These are phyloP conservation scores for Caenorhabditis briggsae DNA, from an alignment of 1,140 invertebrate genomes.

Conservation along the genomic window DNA sequence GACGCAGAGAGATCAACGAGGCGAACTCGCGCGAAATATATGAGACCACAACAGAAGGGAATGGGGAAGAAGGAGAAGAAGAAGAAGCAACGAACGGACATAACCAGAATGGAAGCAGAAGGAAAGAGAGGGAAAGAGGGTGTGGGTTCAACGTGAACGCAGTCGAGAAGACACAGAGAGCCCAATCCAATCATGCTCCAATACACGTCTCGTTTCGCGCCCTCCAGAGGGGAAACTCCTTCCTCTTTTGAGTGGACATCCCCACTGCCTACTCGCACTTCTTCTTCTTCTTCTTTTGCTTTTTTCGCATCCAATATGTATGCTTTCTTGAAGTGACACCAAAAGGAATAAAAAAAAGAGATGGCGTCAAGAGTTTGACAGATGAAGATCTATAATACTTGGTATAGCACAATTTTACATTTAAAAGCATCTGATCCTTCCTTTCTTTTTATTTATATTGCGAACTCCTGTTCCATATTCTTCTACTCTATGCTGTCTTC, in stretches of 20 bases:
- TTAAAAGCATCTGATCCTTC: not conserved
- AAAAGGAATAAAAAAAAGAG: not conserved
- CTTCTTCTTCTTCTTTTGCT: not conserved
- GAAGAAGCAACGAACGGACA: constrained; percentile 25
- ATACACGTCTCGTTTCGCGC: constrained; percentile 37
- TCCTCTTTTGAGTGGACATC: constrained; percentile 43
- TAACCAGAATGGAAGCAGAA: constrained; percentile 27
- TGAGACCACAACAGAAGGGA: not conserved
- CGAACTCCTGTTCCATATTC: not conserved
- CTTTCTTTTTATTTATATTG: not conserved
- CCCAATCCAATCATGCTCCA: constrained; percentile 55
- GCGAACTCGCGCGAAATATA: constrained; percentile 35
- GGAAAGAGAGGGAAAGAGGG: not conserved
- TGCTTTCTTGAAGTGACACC: not conserved
- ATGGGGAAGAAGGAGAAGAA: not conserved
- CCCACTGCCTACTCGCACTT: constrained; percentile 24
- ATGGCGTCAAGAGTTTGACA: not conserved
- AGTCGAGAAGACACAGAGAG: not conserved
- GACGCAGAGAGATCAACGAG: constrained; percentile 12
- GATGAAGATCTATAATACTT: not conserved
- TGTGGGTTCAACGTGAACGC: not conserved
- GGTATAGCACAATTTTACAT: not conserved
- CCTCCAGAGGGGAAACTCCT: constrained; percentile 2
- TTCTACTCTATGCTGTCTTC: not conserved
- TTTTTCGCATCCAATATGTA: constrained; percentile 22